Evolutionary conservation across 1,140 invertebrate species (phyloP), one percentile per base, ranked within the genome.

Genomic region (Chlorops oryzae): DNA sequence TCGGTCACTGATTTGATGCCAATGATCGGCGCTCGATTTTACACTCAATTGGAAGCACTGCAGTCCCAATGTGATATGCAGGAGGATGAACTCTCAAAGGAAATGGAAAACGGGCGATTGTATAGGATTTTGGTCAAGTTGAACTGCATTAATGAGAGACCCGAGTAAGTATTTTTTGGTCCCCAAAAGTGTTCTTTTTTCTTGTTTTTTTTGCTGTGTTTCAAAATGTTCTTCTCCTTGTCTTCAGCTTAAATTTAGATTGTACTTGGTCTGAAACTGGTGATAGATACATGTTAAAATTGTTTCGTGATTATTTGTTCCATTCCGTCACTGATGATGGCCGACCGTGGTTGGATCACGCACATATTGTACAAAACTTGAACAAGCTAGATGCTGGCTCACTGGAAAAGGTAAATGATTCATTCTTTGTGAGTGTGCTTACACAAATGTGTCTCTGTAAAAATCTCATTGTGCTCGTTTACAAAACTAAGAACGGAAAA

Each of bases 11-110:
- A 98, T 76, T 80, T 98, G 52, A 98, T 98, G 96, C 95, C 95
- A 9, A 98, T 98, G 92, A 97, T 99, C 63, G 96, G 96, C 28
- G 94, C 94, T 7, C 77, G 93, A 52, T 97, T 97, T 75, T 99
- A 97, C 70, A 92, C 87, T 3, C 92, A 98, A 74, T 77, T 98
- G 57, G 95, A 98, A 73, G 83, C 88, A 3, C 80, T 91, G 6
- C 90, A 96, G 62, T 77, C 87, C 34, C 83, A 89, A 44, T 84
- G 85, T 21, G 95, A 98, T 70, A 81, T 87, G 15, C 75, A 96
- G 38, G 92, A 98, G 60, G 85, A 90, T 52, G 93, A 97, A 67
- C 72, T 98, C 24, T 78, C 87, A 2, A 92, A 91, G 72, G 95
- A 98, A 74, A 81, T 97, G 50, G 94, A 98, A 72, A 98, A 97